A percentile compares a stretch with the other conserved stretches of the same genome.
Conservation (phyloP, 2,888 invertebrate genomes). For the Aelia acuminata region DNA sequence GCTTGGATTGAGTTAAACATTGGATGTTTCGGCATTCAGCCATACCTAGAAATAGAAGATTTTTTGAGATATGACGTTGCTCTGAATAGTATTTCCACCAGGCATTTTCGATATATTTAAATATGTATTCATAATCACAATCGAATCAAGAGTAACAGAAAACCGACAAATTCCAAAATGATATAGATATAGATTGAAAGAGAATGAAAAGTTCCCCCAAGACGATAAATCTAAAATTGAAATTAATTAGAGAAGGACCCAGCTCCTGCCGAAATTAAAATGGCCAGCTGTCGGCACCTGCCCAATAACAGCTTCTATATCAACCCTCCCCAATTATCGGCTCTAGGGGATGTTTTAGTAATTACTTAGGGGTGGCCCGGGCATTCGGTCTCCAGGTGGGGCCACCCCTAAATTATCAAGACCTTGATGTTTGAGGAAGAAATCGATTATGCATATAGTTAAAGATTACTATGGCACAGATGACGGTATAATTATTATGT, state of each 20-base stretch:
- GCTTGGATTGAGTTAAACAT: no score
- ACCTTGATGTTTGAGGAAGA: not conserved
- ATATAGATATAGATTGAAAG: no score
- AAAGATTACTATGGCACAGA: not conserved
- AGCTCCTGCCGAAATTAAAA: not conserved
- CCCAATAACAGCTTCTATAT: slow-evolving; percentile 16
- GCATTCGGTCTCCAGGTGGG: not conserved
- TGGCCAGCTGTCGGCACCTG: slow-evolving; percentile 3
- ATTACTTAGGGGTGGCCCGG: slow-evolving; percentile 1
- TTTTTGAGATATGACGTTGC: no score
- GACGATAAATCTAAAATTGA: slow-evolving; percentile 24
- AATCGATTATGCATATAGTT: not conserved
- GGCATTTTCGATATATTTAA: no score
- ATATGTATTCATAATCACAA: no score
- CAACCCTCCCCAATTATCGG: not conserved
- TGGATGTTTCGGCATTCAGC: no score
- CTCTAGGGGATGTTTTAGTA: slow-evolving; percentile 18
- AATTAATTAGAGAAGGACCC: slow-evolving; percentile 19
- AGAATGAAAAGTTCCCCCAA: not conserved
- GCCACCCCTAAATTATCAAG: not conserved
- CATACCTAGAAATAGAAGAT: no score
- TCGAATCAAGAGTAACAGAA: no score
- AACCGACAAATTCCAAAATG: no score
- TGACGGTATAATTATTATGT: no score
- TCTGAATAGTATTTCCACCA: no score